Evolutionary conservation across 2,888 invertebrate genomes (phyloP).

Genomic region (Arenicola marina): DNA sequence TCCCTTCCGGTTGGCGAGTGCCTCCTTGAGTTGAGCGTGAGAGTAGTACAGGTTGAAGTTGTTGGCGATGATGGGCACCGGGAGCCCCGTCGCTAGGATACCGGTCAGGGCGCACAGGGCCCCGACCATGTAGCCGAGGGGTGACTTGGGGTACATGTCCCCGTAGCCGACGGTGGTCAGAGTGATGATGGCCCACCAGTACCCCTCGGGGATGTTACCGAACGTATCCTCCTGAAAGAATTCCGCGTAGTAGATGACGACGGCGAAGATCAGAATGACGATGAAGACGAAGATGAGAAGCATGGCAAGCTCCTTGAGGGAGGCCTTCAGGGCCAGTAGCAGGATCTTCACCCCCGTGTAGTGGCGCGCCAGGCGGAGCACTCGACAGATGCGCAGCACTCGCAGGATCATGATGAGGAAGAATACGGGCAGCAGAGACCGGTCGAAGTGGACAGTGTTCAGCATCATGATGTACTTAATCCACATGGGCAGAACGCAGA

Average conservation of each 20-base stretch:
- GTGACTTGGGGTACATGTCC: slow-evolving; percentile 41
- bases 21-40: slow-evolving; percentile 29
- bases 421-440: slow-evolving; percentile 28
- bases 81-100: slow-evolving; percentile 44
- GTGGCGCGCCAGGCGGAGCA: slow-evolving; percentile 39
- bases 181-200: slow-evolving; percentile 49
- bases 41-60: slow-evolving; percentile 44
- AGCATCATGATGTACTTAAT: slow-evolving; percentile 30
- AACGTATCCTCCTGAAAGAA: slow-evolving; percentile 37
- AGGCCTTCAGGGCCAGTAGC: slow-evolving; percentile 37
- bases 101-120: slow-evolving; percentile 45
- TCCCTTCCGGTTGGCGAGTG: slow-evolving; percentile 22
- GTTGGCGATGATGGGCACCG: slow-evolving; percentile 49
- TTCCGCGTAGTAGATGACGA: slow-evolving; percentile 41
- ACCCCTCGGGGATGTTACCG: slow-evolving; percentile 33
- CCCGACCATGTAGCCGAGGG: slow-evolving; percentile 42
- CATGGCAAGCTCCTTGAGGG: slow-evolving; percentile 35
- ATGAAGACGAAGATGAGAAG: slow-evolving; percentile 38
- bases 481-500: slow-evolving; percentile 35
- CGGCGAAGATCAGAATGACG: slow-evolving; percentile 39
- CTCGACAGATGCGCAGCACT: slow-evolving; percentile 38
- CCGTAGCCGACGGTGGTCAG: slow-evolving; percentile 50
- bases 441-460: slow-evolving; percentile 21
- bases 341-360: slow-evolving; percentile 41
- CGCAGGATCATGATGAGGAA: slow-evolving; percentile 33